Base-by-base conservation (phyloP, 2,113 vertebrate genomes). In the Oenanthe oenanthe region DNA sequence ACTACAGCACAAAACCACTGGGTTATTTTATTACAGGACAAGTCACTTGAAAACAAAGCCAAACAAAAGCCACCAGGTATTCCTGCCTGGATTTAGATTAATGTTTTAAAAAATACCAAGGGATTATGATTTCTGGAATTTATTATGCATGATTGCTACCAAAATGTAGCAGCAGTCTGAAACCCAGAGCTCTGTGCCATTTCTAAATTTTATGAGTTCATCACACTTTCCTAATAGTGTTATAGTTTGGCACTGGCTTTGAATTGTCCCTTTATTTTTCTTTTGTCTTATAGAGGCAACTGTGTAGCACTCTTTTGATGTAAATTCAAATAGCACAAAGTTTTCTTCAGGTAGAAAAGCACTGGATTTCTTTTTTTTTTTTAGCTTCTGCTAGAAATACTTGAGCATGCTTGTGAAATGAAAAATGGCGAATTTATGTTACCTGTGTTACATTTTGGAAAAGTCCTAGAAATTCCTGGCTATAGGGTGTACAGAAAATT, bases 181-280 rank as follows among this genome's bases (percentile, higher is more conserved):
- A 93, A 10, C 13, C 8, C 36, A 72, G 82, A 85, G 7, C 45
- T 75, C 8, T 48, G 26, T 74, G 43, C 18, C 21, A 31, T 71
- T 93, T 95, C 57, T 91, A 75, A 87, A 63, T 85, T 95, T 88
- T 79, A 8, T 45, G 40, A 93, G 31, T 68, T 85, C n/a, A 65
- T 25, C 0, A 0, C 18, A 31, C 16, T 94, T 95, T 94, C 40
- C 42, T 58, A 77, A 68, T 93, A 40, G 73, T 65, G 45, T 68
- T 76, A 32, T 25, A 78, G 26, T 42, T 80, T 90, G 85, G 38
- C 63, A 71, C 10, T 28, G 14, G 12, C 13, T 82, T 93, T 70
- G 45, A 80, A 62, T 32, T 62, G n/a, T 66, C 93, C 20, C 26
- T 89, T 90, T 85, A 53, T 32, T 84, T 91, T 71, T 19, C 36